These are phyloP conservation scores for Pristis pectinata DNA, from an alignment of 2,797 vertebrate species.

Conservation along the genomic window DNA sequence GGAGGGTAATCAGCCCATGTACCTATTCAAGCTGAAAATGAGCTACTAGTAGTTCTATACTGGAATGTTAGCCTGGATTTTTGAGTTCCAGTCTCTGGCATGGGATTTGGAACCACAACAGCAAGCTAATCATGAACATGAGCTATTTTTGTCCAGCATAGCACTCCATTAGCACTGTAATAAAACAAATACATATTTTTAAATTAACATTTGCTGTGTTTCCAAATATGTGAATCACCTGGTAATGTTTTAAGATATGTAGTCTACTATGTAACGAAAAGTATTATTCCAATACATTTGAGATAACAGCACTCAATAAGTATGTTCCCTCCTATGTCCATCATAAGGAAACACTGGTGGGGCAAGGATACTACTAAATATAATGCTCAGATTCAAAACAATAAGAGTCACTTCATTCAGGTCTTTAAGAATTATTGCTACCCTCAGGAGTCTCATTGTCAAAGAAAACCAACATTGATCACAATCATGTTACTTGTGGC, in stretches of 20 bases:
- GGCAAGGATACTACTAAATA: background rate
- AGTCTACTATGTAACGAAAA: background rate
- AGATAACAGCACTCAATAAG: background rate
- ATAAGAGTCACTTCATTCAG: background rate
- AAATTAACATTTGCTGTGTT: background rate
- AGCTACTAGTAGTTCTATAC: too few species aligned
- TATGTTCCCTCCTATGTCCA: background rate
- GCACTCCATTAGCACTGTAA: background rate
- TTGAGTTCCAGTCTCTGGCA: too few species aligned
- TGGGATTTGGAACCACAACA: too few species aligned
- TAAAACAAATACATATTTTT: background rate
- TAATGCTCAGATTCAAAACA: background rate
- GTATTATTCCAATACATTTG: background rate
- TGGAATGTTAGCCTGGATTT: too few species aligned
- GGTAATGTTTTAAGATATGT: background rate
- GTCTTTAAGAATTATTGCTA: constrained; percentile 7
- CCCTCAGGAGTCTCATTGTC: constrained; percentile 20
- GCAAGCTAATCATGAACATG: too few species aligned
- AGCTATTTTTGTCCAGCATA: too few species aligned
- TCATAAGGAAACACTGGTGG: background rate
- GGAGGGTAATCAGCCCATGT: too few species aligned
- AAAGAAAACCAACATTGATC: background rate
- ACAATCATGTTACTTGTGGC: constrained; percentile 20
- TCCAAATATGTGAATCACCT: background rate
- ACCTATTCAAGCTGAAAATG: too few species aligned